These are phyloP conservation scores for Tarsius wallacei DNA, from an alignment of 2,797 vertebrate species.

Conservation along the genomic window DNA sequence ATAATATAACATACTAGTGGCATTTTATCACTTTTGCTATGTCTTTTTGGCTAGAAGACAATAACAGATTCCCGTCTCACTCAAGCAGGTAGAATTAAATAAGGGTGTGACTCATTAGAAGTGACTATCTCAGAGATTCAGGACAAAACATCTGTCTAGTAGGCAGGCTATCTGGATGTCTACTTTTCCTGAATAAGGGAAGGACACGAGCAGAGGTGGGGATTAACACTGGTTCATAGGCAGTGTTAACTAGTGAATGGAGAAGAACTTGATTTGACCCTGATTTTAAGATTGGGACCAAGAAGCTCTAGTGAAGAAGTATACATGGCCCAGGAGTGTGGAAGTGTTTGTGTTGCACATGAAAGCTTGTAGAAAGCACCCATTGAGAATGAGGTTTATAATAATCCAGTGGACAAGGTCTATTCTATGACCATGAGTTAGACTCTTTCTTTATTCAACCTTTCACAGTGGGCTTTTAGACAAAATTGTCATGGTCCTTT, in stretches of 20 bases:
- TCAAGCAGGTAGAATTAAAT: neutral
- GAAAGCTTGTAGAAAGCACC: neutral
- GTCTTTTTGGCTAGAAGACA: neutral
- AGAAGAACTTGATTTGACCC: neutral
- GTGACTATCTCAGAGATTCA: neutral
- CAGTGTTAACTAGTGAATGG: too few species aligned
- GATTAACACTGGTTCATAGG: neutral
- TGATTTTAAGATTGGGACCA: neutral
- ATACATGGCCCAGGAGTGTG: neutral
- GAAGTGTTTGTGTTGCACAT: neutral
- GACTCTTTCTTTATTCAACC: too few species aligned
- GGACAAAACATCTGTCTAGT: too few species aligned
- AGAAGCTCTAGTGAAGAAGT: neutral
- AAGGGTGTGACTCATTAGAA: accelerated
- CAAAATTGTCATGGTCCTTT: neutral
- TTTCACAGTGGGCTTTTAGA: neutral
- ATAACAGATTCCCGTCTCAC: neutral
- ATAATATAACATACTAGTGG: neutral
- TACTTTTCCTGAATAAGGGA: neutral
- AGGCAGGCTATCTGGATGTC: neutral
- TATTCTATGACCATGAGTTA: neutral
- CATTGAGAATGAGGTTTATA: neutral
- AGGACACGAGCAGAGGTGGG: too few species aligned
- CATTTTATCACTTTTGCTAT: neutral
- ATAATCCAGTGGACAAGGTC: neutral